Evolutionary conservation across 2,113 vertebrate species (phyloP).

Genomic region (Macquaria australasica): DNA sequence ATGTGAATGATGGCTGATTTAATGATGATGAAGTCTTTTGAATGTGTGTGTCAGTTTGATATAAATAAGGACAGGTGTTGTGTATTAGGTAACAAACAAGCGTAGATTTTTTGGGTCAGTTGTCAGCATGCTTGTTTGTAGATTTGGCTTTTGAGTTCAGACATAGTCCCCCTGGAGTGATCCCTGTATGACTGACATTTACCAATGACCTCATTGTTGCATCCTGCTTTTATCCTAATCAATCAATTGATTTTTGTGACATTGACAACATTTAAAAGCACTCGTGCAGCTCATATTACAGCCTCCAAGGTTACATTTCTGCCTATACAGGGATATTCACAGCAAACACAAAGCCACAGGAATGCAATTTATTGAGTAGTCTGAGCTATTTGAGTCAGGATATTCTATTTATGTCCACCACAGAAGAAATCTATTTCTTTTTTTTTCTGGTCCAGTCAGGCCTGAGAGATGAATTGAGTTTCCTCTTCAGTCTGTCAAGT

Average conservation of each 20-base stretch:
- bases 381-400: constrained; percentile 25
- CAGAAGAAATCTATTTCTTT: constrained; percentile 3
- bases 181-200: constrained; percentile 1
- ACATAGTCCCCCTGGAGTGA: neutral
- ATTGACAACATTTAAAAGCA: constrained; percentile 29
- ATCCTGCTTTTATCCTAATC: constrained; percentile 54
- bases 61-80: neutral
- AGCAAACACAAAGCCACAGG: constrained; percentile 13
- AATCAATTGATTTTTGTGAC: constrained; percentile 41
- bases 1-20: neutral
- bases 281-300: neutral
- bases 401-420: constrained; percentile 35
- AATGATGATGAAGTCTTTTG: too few relatives aligned
- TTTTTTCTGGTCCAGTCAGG: constrained; percentile 9
- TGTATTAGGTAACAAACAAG: too few relatives aligned
- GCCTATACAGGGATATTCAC: constrained; percentile 26
- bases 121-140: neutral
- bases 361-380: constrained; percentile 34
- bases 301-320: neutral
- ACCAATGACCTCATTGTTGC: constrained; percentile 44
- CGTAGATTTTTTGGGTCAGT: neutral
- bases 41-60: neutral
- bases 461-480: constrained; percentile 7
- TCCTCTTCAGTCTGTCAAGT: constrained; percentile 15
- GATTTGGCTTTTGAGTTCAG: too few relatives aligned